These are phyloP conservation scores for Poeciliopsis presidionis DNA, from an alignment of 2,797 vertebrate genomes.

Conservation along the genomic window DNA sequence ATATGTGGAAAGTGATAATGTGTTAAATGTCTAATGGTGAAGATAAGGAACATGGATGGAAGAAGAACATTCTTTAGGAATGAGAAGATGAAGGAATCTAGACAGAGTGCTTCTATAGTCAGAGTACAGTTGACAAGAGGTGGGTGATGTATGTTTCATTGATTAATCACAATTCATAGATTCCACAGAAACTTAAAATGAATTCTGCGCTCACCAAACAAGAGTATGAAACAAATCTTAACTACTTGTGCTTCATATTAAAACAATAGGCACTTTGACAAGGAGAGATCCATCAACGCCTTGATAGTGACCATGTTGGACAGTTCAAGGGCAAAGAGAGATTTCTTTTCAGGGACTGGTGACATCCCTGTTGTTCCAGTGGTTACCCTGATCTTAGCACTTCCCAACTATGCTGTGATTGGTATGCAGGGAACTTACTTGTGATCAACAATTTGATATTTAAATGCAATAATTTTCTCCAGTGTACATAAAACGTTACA, in stretches of 20 bases:
- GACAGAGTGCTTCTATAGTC: slow-evolving; percentile 1
- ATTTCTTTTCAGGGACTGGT: slow-evolving; percentile 40
- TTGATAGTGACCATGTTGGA: slow-evolving; percentile 29
- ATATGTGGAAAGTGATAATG: slow-evolving; percentile 27
- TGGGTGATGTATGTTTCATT: slow-evolving; percentile 56
- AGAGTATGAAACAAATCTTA: slow-evolving; percentile 11
- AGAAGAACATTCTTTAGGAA: neutral
- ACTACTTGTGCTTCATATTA: slow-evolving; percentile 22
- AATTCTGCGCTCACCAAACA: slow-evolving; percentile 25
- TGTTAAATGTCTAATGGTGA: slow-evolving; percentile 27
- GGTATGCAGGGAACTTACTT: slow-evolving; percentile 64
- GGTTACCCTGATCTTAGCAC: slow-evolving; percentile 23
- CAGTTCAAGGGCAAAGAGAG: slow-evolving; percentile 29
- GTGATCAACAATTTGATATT: slow-evolving; percentile 58
- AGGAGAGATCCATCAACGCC: slow-evolving; percentile 10
- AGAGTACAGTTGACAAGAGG: slow-evolving; percentile 2
- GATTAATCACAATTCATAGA: slow-evolving; percentile 58
- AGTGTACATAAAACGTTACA: slow-evolving; percentile 50
- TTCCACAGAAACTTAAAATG: slow-evolving; percentile 70
- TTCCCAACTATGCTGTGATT: slow-evolving; percentile 54
- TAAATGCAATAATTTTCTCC: slow-evolving; percentile 63
- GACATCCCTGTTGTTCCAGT: slow-evolving; percentile 31
- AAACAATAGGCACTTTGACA: slow-evolving; percentile 44
- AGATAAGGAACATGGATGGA: slow-evolving; percentile 18
- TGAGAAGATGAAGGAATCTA: neutral